These are phyloP conservation scores for Rhinoderma darwinii DNA, from an alignment of 2,113 vertebrate species.

Conservation along the genomic window DNA sequence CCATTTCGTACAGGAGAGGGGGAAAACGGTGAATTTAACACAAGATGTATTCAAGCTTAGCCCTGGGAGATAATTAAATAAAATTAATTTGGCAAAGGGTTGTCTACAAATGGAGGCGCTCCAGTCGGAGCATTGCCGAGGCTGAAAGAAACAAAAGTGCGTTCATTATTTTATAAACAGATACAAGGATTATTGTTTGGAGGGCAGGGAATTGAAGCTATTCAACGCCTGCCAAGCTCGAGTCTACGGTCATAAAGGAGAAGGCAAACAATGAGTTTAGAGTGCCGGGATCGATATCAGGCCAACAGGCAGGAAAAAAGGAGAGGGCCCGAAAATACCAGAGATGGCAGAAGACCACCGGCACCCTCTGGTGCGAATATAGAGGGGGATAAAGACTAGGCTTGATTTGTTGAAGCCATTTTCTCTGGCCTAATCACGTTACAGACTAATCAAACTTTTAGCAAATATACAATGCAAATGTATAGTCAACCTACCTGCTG, in stretches of 20 bases:
- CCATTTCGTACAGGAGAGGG: constrained; percentile 76
- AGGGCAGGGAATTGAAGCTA: constrained; percentile 23
- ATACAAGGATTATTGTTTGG: constrained; percentile 62
- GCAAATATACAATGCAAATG: too few species aligned
- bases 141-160: constrained; percentile 70
- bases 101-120: constrained; percentile 75
- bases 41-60: constrained; percentile 83
- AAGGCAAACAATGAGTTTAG: not conserved
- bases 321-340: not conserved
- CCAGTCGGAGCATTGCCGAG: constrained; percentile 65
- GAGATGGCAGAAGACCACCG: not conserved
- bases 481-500: too few species aligned
- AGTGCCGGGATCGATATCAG: not conserved
- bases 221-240: constrained; percentile 25
- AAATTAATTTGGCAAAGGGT: constrained; percentile 83
- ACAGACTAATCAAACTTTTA: too few species aligned
- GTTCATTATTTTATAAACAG: constrained; percentile 64
- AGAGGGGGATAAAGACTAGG: not conserved
- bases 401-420: not conserved
- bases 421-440: too few species aligned
- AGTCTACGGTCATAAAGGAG: constrained; percentile 20
- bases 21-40: constrained; percentile 80
- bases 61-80: constrained; percentile 84
- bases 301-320: not conserved
- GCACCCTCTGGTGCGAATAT: not conserved